phyloP scores from a whole-genome alignment of 2,113 vertebrate genomes.

The Nesogale talazaci region DNA sequence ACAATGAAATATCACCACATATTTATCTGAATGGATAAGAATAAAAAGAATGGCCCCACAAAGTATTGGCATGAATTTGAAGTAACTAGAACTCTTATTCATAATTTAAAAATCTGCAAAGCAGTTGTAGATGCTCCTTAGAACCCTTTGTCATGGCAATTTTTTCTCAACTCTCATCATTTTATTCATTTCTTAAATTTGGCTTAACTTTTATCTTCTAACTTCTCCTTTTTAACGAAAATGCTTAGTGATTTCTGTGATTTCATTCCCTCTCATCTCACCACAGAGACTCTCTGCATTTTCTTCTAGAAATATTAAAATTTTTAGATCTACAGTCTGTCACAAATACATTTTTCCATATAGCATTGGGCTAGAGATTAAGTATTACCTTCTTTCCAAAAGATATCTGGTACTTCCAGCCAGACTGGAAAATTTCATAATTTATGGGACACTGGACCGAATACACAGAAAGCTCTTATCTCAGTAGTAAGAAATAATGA shows the following conservation, averaged over 20 bases:
- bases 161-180: conserved; percentile 8
- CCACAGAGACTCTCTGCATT: background rate
- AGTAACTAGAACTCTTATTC: too few relatives aligned
- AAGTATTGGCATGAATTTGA: too few relatives aligned
- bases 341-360: background rate
- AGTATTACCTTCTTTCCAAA: background rate
- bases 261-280: conserved; percentile 20
- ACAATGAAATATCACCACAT: too few relatives aligned
- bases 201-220: conserved; percentile 10
- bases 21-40: too few relatives aligned
- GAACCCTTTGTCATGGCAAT: background rate
- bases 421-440: conserved; percentile 24
- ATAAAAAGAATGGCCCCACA: too few relatives aligned
- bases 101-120: too few relatives aligned
- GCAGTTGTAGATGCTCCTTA: background rate
- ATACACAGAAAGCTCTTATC: background rate
- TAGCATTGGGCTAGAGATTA: conserved; percentile 43
- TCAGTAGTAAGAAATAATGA: conserved; percentile 18
- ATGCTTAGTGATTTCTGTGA: background rate
- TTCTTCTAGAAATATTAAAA: conserved; percentile 23
- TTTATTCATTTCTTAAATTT: conserved; percentile 32
- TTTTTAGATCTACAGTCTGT: background rate
- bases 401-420: background rate
- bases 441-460: background rate
- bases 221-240: conserved; percentile 17